These are phyloP conservation scores for Dryobota labecula DNA, from an alignment of 2,888 invertebrate genomes.

Conservation along the genomic window DNA sequence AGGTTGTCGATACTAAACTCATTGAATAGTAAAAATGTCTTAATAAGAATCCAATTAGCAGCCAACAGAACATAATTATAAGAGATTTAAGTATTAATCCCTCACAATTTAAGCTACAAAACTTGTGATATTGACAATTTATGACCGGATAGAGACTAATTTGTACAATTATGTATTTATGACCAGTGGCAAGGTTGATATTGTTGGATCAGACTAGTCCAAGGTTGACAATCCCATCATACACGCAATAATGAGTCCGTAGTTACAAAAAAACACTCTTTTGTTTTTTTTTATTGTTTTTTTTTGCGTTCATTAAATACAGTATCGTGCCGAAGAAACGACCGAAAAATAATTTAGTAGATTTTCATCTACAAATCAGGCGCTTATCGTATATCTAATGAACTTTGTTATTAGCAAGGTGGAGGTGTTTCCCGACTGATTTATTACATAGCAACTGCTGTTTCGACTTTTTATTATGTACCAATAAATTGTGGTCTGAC, in stretches of 20 bases:
- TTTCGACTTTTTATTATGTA: slow-evolving; percentile 41
- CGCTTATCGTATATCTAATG: slow-evolving; percentile 54
- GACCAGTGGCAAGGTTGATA: slow-evolving; percentile 33
- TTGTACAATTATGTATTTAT: slow-evolving; percentile 35
- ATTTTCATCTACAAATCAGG: slow-evolving; percentile 52
- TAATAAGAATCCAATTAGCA: slow-evolving; percentile 26
- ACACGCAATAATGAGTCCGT: slow-evolving; percentile 3
- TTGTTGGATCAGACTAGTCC: slow-evolving; percentile 28
- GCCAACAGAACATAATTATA: slow-evolving; percentile 8
- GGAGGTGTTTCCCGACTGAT: slow-evolving; percentile 38
- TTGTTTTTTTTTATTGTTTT: no score
- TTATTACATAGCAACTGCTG: slow-evolving; percentile 41
- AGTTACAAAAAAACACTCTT: slow-evolving; percentile 20
- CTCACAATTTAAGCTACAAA: slow-evolving; percentile 9
- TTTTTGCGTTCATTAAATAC: slow-evolving; percentile 20
- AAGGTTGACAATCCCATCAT: slow-evolving; percentile 46
- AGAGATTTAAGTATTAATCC: slow-evolving; percentile 9
- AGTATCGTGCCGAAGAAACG: slow-evolving; percentile 20
- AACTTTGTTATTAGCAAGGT: slow-evolving; percentile 43
- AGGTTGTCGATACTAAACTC: background rate
- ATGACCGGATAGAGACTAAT: slow-evolving; percentile 26
- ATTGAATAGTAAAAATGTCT: slow-evolving; percentile 5
- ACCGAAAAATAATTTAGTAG: slow-evolving; percentile 35
- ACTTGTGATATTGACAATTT: slow-evolving; percentile 16
- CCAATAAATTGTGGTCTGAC: slow-evolving; percentile 40